A percentile compares a stretch with the other conserved stretches of the same genome.
These are phyloP conservation scores for Peromyscus californicus DNA, from an alignment of 2,113 vertebrate species.

Conservation along the genomic window DNA sequence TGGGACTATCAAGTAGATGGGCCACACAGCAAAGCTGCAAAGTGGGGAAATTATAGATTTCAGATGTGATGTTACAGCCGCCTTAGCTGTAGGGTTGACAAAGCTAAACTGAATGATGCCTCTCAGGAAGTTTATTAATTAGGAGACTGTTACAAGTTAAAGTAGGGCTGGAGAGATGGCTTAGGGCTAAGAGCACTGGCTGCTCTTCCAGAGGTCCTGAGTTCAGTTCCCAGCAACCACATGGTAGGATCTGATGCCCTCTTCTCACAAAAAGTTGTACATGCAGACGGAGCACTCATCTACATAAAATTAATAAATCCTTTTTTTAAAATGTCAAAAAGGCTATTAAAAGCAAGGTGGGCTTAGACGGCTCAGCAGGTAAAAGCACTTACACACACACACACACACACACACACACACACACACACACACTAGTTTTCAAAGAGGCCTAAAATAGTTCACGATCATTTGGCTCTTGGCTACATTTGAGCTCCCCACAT, in stretches of 20 bases:
- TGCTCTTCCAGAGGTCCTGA: not conserved
- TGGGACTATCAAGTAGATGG: not conserved
- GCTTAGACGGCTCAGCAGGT: not conserved
- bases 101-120: not conserved
- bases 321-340: not conserved
- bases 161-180: not conserved
- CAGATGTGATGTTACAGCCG: not conserved
- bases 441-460: not conserved
- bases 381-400: not conserved
- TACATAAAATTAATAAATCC: not conserved
- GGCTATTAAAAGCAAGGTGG: not conserved
- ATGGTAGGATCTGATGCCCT: not conserved
- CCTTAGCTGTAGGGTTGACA: not conserved
- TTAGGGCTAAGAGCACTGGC: not conserved
- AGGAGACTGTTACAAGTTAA: not conserved
- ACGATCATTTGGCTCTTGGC: not conserved
- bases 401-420: not conserved
- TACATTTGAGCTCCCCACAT: not conserved
- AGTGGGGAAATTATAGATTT: not conserved
- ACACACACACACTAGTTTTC: not conserved
- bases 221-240: not conserved
- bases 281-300: not conserved
- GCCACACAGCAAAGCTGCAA: not conserved
- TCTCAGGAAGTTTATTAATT: not conserved
- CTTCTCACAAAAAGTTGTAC: not conserved